Conservation (phyloP, 2,113 vertebrate species). For the Gavialis gangeticus region DNA sequence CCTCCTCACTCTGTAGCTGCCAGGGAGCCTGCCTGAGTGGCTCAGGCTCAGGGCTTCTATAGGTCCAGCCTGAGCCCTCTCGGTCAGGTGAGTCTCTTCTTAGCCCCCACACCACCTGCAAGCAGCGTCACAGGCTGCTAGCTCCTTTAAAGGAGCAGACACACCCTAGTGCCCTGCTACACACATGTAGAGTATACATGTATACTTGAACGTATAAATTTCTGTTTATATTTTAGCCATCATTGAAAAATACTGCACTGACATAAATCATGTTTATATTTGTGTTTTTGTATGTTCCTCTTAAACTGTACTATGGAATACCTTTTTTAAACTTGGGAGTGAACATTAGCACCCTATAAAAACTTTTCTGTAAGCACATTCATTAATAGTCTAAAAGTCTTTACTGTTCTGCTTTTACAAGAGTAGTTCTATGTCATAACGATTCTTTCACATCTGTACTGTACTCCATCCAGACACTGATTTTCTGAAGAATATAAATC, state of each 20-base stretch:
- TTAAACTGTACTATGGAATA: not conserved
- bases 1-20: too few relatives aligned
- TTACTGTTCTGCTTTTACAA: not conserved
- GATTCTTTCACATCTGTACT: not conserved
- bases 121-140: too few relatives aligned
- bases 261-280: not conserved
- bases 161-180: too few relatives aligned
- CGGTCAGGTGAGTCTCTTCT: too few relatives aligned
- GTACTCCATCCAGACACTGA: slow-evolving; percentile 69
- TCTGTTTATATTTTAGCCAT: not conserved
- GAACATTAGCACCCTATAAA: not conserved
- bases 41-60: too few relatives aligned
- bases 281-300: not conserved
- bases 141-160: too few relatives aligned
- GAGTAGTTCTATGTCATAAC: slow-evolving; percentile 61
- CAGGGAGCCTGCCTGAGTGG: too few relatives aligned
- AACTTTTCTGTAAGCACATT: not conserved
- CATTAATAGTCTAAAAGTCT: slow-evolving; percentile 4
- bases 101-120: too few relatives aligned
- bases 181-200: too few relatives aligned
- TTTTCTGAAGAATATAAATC: slow-evolving; percentile 64
- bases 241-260: not conserved
- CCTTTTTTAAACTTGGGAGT: not conserved
- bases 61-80: too few relatives aligned
- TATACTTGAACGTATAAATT: not conserved